Percentiles rank a stretch among this genome's conserved stretches.
phyloP scores from a whole-genome alignment of 2,888 invertebrate species.

The Hemithea aestivaria region DNA sequence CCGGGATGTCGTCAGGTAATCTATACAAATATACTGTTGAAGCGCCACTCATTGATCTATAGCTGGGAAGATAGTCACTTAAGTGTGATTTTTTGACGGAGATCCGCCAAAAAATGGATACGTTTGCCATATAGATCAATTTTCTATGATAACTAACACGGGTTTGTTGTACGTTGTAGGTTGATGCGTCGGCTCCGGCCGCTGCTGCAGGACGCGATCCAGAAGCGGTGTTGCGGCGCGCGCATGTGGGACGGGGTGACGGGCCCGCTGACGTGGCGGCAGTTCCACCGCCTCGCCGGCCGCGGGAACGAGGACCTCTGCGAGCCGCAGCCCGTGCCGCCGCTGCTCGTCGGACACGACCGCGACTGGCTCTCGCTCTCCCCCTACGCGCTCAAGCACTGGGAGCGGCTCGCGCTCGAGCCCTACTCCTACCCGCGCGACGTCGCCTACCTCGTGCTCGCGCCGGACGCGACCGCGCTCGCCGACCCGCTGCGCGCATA shows the following conservation, averaged over 20 bases:
- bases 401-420: slow-evolving; percentile 98
- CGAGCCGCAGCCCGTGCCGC: slow-evolving; percentile 98
- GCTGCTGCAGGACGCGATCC: slow-evolving; percentile 95
- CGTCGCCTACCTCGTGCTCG: slow-evolving; percentile 95
- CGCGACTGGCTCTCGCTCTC: slow-evolving; percentile 96
- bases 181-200: slow-evolving; percentile 95
- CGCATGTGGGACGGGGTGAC: slow-evolving; percentile 97
- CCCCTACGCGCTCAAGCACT: slow-evolving; percentile 95
- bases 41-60: no score
- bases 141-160: no score
- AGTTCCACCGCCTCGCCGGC: slow-evolving; percentile 97
- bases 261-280: slow-evolving; percentile 98
- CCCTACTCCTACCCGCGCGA: slow-evolving; percentile 97
- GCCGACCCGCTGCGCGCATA: slow-evolving; percentile 88
- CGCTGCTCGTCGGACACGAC: slow-evolving; percentile 95
- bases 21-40: not conserved
- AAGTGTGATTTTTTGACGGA: not conserved
- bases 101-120: no score
- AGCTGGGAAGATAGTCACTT: no score
- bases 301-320: slow-evolving; percentile 96
- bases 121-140: no score
- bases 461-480: slow-evolving; percentile 94
- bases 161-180: no score
- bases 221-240: slow-evolving; percentile 92
- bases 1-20: slow-evolving; percentile 84